Conservation (phyloP, 2,113 vertebrate genomes). For the Eudorcas thomsonii region DNA sequence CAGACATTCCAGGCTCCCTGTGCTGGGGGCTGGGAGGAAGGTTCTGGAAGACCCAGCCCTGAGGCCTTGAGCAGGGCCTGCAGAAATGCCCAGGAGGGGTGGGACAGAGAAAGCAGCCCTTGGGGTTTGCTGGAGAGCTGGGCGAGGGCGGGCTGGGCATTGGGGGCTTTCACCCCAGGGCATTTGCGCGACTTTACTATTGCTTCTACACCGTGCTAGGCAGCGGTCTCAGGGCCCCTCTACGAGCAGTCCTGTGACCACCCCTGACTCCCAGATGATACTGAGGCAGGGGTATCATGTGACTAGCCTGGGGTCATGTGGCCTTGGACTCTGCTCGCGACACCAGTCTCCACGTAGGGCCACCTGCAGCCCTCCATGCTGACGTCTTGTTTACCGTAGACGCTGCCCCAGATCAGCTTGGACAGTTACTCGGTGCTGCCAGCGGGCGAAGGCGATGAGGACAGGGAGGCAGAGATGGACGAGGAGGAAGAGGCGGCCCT, state of each 20-base stretch:
- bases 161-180: background rate
- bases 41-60: background rate
- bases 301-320: rapidly evolving
- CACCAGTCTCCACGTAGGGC: rapidly evolving
- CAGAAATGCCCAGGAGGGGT: background rate
- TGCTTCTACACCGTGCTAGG: rapidly evolving
- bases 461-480: conserved; percentile 86
- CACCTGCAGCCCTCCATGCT: rapidly evolving
- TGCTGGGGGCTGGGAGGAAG: background rate
- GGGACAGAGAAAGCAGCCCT: too few relatives aligned
- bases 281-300: rapidly evolving
- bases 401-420: conserved; percentile 89
- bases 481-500: conserved; percentile 85
- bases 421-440: conserved; percentile 92
- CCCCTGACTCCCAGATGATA: background rate
- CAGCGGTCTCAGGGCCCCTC: rapidly evolving
- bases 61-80: background rate
- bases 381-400: conserved; percentile 68
- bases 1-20: background rate
- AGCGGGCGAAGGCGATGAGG: conserved; percentile 90
- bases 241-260: too few relatives aligned
- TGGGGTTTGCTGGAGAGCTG: background rate
- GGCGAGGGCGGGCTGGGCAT: rapidly evolving
- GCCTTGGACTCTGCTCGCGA: rapidly evolving
- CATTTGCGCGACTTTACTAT: rapidly evolving